Conservation (phyloP, 1,140 invertebrate genomes). For the Mamestra configurata region DNA sequence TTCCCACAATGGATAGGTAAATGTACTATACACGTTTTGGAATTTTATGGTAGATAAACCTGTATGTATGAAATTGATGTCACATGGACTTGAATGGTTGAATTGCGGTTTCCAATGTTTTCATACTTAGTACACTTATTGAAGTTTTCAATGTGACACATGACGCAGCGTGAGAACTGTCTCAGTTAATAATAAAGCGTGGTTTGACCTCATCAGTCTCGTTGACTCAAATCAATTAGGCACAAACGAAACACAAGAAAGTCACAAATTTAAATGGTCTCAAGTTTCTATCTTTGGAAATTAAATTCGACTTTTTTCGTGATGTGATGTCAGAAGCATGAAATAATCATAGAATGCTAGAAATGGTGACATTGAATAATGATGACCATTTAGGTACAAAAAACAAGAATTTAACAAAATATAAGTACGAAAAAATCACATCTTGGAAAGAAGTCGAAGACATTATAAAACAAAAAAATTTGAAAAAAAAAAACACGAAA, state of each 20-base stretch:
- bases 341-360: no score
- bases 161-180: slow-evolving; percentile 15
- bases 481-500: not conserved
- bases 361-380: not conserved
- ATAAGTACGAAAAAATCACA: not conserved
- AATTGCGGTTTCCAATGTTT: not conserved
- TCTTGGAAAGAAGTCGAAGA: no score
- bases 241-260: not conserved
- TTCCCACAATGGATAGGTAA: not conserved
- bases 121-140: not conserved
- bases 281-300: not conserved
- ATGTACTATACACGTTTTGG: not conserved
- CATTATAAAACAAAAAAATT: no score
- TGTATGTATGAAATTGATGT: not conserved
- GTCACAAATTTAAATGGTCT: not conserved
- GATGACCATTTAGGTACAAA: not conserved
- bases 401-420: not conserved
- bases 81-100: not conserved
- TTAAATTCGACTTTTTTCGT: not conserved
- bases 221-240: slow-evolving; percentile 18
- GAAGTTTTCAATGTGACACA: not conserved
- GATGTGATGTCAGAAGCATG: not conserved
- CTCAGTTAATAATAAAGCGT: not conserved
- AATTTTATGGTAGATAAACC: slow-evolving; percentile 3
- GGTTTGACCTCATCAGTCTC: slow-evolving; percentile 20